A percentile compares a stretch with the other conserved stretches of the same genome.
Evolutionary conservation across 2,113 vertebrate genomes (phyloP).

Genomic region (Serinus canaria): DNA sequence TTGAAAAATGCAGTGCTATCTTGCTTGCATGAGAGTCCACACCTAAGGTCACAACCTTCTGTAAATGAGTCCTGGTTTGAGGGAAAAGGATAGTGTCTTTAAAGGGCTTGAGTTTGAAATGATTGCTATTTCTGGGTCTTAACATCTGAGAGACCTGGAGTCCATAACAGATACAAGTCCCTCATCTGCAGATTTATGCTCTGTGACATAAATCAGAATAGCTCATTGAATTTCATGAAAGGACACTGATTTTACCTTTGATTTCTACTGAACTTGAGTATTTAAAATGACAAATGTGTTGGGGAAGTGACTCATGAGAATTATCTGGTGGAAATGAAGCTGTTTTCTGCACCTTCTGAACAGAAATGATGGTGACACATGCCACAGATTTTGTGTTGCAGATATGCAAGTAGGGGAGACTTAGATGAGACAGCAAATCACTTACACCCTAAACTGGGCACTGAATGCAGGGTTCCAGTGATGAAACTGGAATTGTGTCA

Average conservation of each 20-base stretch:
- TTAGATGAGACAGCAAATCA: slow-evolving; percentile 3
- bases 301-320: neutral
- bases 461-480: neutral
- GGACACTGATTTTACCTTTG: slow-evolving; percentile 9
- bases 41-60: neutral
- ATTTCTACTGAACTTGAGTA: neutral
- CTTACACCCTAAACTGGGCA: neutral
- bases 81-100: neutral
- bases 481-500: neutral
- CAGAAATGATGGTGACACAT: neutral
- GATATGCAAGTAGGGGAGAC: neutral
- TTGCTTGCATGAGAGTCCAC: neutral
- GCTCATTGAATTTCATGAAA: slow-evolving; percentile 24
- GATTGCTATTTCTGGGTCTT: neutral
- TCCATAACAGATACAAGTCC: neutral
- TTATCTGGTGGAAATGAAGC: neutral
- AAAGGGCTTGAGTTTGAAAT: neutral
- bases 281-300: neutral
- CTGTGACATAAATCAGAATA: neutral
- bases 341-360: neutral
- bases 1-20: neutral
- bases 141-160: neutral
- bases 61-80: neutral
- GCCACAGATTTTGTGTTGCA: neutral
- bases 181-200: neutral